Conservation (phyloP, 2,888 invertebrate species). For the Mesorhabditis belari region DNA sequence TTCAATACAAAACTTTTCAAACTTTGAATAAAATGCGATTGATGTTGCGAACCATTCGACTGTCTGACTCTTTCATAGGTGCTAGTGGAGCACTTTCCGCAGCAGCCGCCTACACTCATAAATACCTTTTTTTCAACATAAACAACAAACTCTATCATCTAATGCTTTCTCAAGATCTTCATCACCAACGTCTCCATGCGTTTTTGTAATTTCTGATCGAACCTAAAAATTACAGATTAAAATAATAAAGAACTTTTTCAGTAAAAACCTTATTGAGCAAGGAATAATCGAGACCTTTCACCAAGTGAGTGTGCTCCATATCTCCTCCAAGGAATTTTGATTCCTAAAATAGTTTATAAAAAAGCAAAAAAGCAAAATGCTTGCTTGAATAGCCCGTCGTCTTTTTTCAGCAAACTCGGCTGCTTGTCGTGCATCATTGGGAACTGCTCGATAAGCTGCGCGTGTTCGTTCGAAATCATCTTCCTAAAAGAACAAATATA, state of each 20-base stretch:
- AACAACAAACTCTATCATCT: slow-evolving; percentile 11
- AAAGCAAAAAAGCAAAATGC: background rate
- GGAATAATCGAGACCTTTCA: slow-evolving; percentile 91
- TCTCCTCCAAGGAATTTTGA: slow-evolving; percentile 99
- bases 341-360: slow-evolving; percentile 60
- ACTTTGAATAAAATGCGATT: slow-evolving; percentile 63
- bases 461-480: too few relatives aligned
- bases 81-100: slow-evolving; percentile 12
- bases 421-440: slow-evolving; percentile 62
- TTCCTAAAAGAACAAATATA: too few relatives aligned
- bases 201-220: slow-evolving; percentile 72
- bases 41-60: slow-evolving; percentile 51
- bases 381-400: slow-evolving; percentile 75
- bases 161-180: slow-evolving; percentile 69
- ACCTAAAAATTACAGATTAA: slow-evolving; percentile 45
- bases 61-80: slow-evolving; percentile 18
- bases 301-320: slow-evolving; percentile 99
- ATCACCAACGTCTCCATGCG: slow-evolving; percentile 58
- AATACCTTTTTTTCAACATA: background rate
- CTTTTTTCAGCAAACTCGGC: slow-evolving; percentile 87
- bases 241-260: slow-evolving; percentile 4
- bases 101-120: too few relatives aligned
- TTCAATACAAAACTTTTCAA: too few relatives aligned
- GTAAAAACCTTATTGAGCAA: slow-evolving; percentile 70
- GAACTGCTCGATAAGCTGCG: slow-evolving; percentile 84